phyloP scores from a whole-genome alignment of 2,888 invertebrate species.

The Drosophila bunnanda region DNA sequence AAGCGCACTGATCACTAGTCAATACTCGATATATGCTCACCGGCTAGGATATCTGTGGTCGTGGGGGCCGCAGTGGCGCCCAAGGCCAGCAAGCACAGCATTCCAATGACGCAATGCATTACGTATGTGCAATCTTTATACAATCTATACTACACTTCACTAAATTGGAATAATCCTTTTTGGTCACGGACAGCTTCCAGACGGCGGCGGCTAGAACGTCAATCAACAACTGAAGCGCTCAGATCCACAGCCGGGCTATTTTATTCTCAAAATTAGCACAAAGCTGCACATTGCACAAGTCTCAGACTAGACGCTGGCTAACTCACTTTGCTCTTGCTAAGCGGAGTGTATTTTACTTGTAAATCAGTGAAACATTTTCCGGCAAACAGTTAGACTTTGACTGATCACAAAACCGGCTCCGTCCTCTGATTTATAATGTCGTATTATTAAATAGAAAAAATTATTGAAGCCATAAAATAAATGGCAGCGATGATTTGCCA shows the following conservation, averaged over 20 bases:
- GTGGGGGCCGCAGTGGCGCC: slow-evolving; percentile 35
- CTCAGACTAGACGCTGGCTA: slow-evolving; percentile 11
- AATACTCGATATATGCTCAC: slow-evolving; percentile 22
- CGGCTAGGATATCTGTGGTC: slow-evolving; percentile 28
- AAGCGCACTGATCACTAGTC: neutral
- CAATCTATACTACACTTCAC: slow-evolving; percentile 11
- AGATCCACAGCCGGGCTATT: slow-evolving; percentile 48
- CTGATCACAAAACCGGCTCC: slow-evolving; percentile 67
- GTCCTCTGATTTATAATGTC: slow-evolving; percentile 58
- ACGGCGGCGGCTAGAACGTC: slow-evolving; percentile 39
- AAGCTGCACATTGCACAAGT: slow-evolving; percentile 32
- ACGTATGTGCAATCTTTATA: neutral
- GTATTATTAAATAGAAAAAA: slow-evolving; percentile 57
- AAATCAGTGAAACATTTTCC: slow-evolving; percentile 44
- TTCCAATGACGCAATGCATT: slow-evolving; percentile 48
- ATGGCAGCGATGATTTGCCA: slow-evolving; percentile 60
- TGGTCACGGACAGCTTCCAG: slow-evolving; percentile 1
- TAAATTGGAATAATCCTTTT: slow-evolving; percentile 15
- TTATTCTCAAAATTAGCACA: slow-evolving; percentile 62
- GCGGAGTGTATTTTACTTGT: slow-evolving; percentile 47
- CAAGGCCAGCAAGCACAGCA: slow-evolving; percentile 54
- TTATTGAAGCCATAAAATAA: slow-evolving; percentile 25
- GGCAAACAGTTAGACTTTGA: slow-evolving; percentile 48
- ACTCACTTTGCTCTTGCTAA: slow-evolving; percentile 21
- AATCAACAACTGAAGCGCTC: slow-evolving; percentile 54